A percentile compares a stretch with the other conserved stretches of the same genome.
These are phyloP conservation scores for Holacanthella duospinosa DNA, from an alignment of 2,888 invertebrate genomes.

Conservation along the genomic window DNA sequence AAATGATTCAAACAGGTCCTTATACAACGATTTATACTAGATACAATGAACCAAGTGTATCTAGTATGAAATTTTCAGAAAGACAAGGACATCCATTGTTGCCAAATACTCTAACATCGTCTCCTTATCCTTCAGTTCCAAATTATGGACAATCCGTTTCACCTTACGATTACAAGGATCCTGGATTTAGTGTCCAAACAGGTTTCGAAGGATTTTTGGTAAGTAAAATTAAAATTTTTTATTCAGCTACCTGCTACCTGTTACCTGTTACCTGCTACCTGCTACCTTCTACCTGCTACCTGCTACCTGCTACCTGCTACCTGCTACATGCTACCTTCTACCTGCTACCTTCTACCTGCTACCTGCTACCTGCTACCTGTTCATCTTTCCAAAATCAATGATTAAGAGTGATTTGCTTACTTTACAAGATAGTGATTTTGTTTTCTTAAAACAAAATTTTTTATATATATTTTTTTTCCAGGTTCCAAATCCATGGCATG, in stretches of 20 bases:
- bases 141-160: constrained; percentile 9
- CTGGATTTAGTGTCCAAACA: constrained; percentile 32
- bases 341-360: too few relatives aligned
- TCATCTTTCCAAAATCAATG: too few relatives aligned
- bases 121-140: not conserved
- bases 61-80: not conserved
- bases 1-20: not conserved
- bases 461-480: constrained; percentile 15
- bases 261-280: too few relatives aligned
- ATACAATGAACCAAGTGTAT: not conserved
- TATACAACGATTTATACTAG: constrained; percentile 1
- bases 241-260: too few relatives aligned
- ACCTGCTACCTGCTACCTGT: too few relatives aligned
- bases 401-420: too few relatives aligned
- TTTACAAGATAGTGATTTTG: too few relatives aligned
- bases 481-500: constrained; percentile 34
- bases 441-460: too few relatives aligned
- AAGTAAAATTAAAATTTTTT: constrained; percentile 5
- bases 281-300: too few relatives aligned
- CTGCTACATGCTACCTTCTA: too few relatives aligned
- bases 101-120: not conserved
- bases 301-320: too few relatives aligned
- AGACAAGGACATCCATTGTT: not conserved
- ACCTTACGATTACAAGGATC: constrained; percentile 27
- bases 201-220: constrained; percentile 36